Evolutionary conservation across 2,797 vertebrate species (phyloP).

Genomic region (Eupleurogrammus muticus): DNA sequence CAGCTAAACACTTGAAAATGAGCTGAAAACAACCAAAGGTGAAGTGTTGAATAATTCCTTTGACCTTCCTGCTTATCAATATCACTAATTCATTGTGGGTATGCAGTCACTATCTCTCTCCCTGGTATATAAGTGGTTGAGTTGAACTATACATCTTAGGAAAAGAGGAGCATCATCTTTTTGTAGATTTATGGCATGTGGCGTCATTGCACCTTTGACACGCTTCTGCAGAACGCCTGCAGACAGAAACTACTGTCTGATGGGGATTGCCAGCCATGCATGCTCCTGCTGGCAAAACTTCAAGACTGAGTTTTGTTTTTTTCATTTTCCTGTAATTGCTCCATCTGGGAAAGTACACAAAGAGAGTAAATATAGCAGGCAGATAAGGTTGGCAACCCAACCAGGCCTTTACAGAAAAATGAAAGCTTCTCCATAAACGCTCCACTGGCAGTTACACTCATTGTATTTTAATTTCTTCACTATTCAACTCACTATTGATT

Average conservation of each 20-base stretch:
- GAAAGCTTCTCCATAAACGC: conserved; percentile 9
- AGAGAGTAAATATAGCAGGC: background rate
- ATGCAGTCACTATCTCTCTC: too few species aligned
- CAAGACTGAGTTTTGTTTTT: background rate
- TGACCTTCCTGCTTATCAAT: background rate
- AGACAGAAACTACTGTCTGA: background rate
- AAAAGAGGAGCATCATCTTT: too few species aligned
- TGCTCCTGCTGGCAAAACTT: background rate
- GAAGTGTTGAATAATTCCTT: background rate
- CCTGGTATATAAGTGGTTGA: too few species aligned
- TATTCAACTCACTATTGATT: background rate
- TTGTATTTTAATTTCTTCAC: too few species aligned
- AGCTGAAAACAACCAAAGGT: background rate
- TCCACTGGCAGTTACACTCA: fast-evolving
- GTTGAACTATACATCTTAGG: too few species aligned
- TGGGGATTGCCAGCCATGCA: background rate
- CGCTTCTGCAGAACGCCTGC: too few species aligned
- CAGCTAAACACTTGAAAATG: background rate
- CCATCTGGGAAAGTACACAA: conserved; percentile 50
- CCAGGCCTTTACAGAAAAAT: conserved; percentile 37
- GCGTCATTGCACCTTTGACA: too few species aligned
- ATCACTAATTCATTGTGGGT: background rate
- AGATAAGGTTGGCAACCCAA: background rate
- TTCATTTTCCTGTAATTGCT: conserved; percentile 30
- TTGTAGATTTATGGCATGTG: too few species aligned